Base-by-base conservation (phyloP, 2,888 invertebrate genomes). In the Morpho deidamia region DNA sequence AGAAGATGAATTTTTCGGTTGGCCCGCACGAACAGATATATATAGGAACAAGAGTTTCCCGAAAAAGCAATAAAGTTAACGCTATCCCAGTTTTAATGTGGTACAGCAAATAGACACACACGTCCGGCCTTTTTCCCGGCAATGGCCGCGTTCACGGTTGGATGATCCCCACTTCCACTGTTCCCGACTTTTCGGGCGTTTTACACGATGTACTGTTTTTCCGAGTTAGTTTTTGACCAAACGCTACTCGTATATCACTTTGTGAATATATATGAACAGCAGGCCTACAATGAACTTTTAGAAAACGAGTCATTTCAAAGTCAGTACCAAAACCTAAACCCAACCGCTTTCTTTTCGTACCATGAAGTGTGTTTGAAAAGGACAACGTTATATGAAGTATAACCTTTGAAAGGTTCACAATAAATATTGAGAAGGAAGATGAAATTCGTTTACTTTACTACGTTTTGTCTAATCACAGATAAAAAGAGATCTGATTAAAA, bases 51-150 rank as follows among this genome's bases (percentile, higher is more conserved):
- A 12, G 11, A 10, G 11, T 40, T 12, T 32, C 7, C 47, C 12
- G 45, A 46, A 58, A 60, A 55, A 53, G 56, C 63, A 53, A 51
- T 43, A 57, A 59, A 62, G 68, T 67, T 69, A 70, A 67, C 67
- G 59, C 50, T 55, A 45, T 56, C 58, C 59, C 49, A 58, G 62
- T 61, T 68, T 66, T 67, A 69, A 72, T 67, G 66, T 64, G 58
- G 63, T 58, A 56, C 60, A 61, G 64, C 58, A 62, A 70, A 68
- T 64, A 67, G 66, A 68, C 69, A 68, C 63, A 68, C 69, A 68
- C 63, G 63, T 70, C 70, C 70, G 65, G 64, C 63, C 59, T 65
- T 60, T 62, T 66, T 63, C 53, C 53, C 53, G 59, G 55, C 44
- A 51, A 33, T 49, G 37, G 53, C 42, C 39, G 49, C 42, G 58